These are phyloP conservation scores for Phalacrocorax brasilianus DNA, from an alignment of 2,113 vertebrate genomes.

Conservation along the genomic window DNA sequence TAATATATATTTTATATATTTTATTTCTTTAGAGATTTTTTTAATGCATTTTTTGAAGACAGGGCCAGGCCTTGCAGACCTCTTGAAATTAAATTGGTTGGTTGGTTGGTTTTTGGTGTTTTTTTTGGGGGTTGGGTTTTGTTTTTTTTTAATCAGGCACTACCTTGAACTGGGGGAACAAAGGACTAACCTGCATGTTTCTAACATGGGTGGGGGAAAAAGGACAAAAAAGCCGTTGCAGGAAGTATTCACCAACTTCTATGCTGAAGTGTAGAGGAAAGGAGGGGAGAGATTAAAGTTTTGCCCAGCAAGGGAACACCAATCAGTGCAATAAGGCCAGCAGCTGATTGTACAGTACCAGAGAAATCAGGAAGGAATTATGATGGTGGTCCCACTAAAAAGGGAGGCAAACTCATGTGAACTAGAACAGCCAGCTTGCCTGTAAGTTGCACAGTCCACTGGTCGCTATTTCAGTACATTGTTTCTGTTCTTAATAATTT, in stretches of 20 bases:
- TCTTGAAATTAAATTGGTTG: background rate
- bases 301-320: background rate
- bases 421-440: background rate
- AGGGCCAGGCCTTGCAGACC: background rate
- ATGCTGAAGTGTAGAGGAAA: background rate
- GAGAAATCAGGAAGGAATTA: background rate
- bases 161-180: background rate
- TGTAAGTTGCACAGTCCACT: background rate
- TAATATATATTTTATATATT: no score
- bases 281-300: background rate
- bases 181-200: background rate
- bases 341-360: background rate
- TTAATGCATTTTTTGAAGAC: background rate
- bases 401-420: background rate
- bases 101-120: background rate
- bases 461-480: background rate
- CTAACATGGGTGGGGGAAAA: fast-evolving
- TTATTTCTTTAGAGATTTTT: background rate
- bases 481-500: background rate
- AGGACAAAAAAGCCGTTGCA: background rate
- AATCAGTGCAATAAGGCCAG: background rate
- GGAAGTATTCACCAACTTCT: background rate
- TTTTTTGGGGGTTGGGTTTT: background rate
- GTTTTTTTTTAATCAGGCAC: background rate
- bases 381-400: background rate